Base-by-base conservation (phyloP, 2,113 vertebrate genomes). In the Datnioides undecimradiatus region DNA sequence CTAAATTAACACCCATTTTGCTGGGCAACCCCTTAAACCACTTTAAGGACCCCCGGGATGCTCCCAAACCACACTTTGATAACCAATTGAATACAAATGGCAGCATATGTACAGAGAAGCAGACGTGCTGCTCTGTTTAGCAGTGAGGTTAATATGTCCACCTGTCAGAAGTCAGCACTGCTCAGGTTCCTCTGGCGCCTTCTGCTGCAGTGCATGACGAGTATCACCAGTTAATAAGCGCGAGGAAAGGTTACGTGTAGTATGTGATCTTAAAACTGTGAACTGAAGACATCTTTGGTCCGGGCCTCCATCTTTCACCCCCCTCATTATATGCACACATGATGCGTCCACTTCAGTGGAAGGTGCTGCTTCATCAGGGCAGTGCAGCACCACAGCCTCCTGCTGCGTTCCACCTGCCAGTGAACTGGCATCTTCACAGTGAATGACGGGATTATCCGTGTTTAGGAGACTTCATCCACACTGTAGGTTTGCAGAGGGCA, bases 141-240 rank as follows among this genome's bases (percentile, higher is more conserved):
- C n/a, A n/a, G n/a, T n/a, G n/a, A n/a, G n/a, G n/a, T n/a, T n/a
- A n/a, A n/a, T n/a, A n/a, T n/a, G n/a, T n/a, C n/a, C n/a, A n/a
- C n/a, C n/a, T n/a, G n/a, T n/a, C 43, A 17, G 3, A 68, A 12
- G 16, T 29, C 11, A 57, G 31, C 19, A 10, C 25, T 33, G 49
- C 48, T 79, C 78, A 73, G 69, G 69, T 43, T 58, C 31, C 31
- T 16, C 23, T 33, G 54, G 43, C 16, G 45, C 36, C 41, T 11
- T 27, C 12, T 3, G 14, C 63, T 1, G 19, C 52, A 31, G 27
- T 9, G 10, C 25, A 17, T 17, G 8, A 63, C 12, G 11, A 17
- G 3, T 45, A 17, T 46, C n/a, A 27, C 4, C 12, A 3, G 9
- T 60, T 36, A 23, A 25, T 11, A 7, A 14, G 43, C n/a, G n/a